Base-by-base conservation (phyloP, 2,113 vertebrate species). In the Cardinalis cardinalis region DNA sequence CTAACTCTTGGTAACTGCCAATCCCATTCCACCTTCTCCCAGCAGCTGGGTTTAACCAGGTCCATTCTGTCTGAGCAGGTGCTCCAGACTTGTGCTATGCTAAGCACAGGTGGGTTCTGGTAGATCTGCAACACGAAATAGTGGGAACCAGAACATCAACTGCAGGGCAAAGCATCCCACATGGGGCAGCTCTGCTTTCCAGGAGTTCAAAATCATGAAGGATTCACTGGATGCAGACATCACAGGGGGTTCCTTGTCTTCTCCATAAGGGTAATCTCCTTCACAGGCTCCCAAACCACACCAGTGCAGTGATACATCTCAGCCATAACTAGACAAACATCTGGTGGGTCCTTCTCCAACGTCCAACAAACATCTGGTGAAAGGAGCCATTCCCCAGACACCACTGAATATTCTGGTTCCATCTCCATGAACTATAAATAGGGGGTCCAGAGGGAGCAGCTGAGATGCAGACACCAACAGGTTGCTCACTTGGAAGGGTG, bases 21-120 rank as follows among this genome's bases (percentile, higher is more conserved):
- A 5, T n/a, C 53, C 32, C 1, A 0, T 7, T 28, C 31, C 29
- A 23, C 14, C 25, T 61, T 38, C 40, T 51, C 51, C 2, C 0
- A 0, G 34, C 32, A 40, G 48, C n/a, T 59, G 72, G 9, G 53
- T 61, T 87, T 29, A 52, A 49, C 16, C 1, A 34, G 24, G 7
- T 13, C 14, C 0, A 0, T 40, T 63, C 76, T 61, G 9, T 1
- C 38, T 6, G 32, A 87, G 48, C 18, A 65, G 40, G 14, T 16
- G 38, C 18, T 52, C 38, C 59, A 61, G 63, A 21, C 17, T 12
- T 19, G 2, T 0, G 2, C 26, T 87, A n/a, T 59, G 41, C 44
- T 48, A 28, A 55, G 59, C 31, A 38, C 23, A 2, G 32, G 31
- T 24, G 21, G 44, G 17, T 68, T 40, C 53, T 72, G 43, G 31